Evolutionary conservation across 2,797 vertebrate genomes (phyloP), one percentile per base, ranked within the genome.

Genomic region (Salmo trutta): DNA sequence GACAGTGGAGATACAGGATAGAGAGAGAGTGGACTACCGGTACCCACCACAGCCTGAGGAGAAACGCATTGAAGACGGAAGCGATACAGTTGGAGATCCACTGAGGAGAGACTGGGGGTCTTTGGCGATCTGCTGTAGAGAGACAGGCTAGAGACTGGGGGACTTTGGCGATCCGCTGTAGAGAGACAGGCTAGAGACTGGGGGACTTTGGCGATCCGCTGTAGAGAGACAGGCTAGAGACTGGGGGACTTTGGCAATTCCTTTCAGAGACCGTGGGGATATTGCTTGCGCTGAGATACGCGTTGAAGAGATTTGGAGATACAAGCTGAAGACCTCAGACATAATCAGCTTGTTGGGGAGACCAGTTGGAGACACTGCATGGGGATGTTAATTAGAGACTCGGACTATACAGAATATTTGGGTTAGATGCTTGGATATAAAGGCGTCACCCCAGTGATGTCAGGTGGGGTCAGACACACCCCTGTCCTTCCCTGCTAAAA

Each of bases 391-490:
- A 1, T 17, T 27, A 72, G 14, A 16, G 70, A 15, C 41, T 67
- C 51, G 59, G 21, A 62, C 59, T 62, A 62, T 1, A 62, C 59
- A 16, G n/a, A 36, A 62, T 21, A 64, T 47, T 10, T 15, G 72
- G 41, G 68, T 64, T 84, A 0, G 12, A 64, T 31, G 51, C 64
- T 29, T 75, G 82, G 56, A 62, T 36, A 86, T 79, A 79, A 77
- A 71, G 81, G 80, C 27, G 66, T 54, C 17, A 24, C 47, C 24
- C 75, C 81, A 74, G 84, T 88, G 85, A 91, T 91, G 88, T 86
- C 84, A 85, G 71, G 81, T 77, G 64, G 77, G 79, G 85, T 88
- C 89, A 82, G 87, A 79, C 77, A 84, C 77, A 33, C 31, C 82
- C 1, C 71, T 80, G 76, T 79, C 69, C 78, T 75, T 71, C 81